These are phyloP conservation scores for Penaeus vannamei DNA, from an alignment of 1,140 invertebrate genomes.

Conservation along the genomic window DNA sequence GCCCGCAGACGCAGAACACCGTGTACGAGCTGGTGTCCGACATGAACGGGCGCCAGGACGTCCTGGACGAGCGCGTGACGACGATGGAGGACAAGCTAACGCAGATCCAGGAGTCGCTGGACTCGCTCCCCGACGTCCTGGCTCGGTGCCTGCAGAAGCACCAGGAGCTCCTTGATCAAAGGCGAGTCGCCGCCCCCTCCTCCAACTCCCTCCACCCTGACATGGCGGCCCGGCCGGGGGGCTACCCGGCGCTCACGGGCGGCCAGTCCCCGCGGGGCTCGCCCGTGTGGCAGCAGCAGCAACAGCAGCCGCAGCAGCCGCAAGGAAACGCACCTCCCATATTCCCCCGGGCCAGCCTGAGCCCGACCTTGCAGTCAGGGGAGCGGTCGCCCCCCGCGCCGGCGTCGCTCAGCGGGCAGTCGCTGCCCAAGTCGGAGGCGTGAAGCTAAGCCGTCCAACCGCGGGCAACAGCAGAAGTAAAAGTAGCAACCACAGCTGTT, in stretches of 20 bases:
- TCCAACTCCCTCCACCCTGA: conserved; percentile 68
- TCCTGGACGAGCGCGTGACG: conserved; percentile 88
- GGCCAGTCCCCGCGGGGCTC: conserved; percentile 60
- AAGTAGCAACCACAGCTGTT: conserved; percentile 52
- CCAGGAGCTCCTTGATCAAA: conserved; percentile 67
- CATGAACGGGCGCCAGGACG: conserved; percentile 92
- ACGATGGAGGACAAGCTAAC: conserved; percentile 90
- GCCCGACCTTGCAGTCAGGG: conserved; percentile 54
- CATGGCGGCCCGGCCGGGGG: conserved; percentile 65
- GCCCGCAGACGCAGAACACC: conserved; percentile 93
- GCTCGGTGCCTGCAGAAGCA: conserved; percentile 73
- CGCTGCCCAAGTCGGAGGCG: conserved; percentile 62
- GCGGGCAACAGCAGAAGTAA: conserved; percentile 64
- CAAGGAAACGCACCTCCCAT: conserved; percentile 57
- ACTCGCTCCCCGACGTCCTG: conserved; percentile 86
- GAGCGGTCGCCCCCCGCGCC: conserved; percentile 58
- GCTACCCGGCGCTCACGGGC: conserved; percentile 45
- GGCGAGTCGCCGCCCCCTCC: conserved; percentile 55
- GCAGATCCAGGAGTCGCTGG: conserved; percentile 83
- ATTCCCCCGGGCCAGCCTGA: conserved; percentile 60
- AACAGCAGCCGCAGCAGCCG: conserved; percentile 54
- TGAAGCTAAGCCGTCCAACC: conserved; percentile 64
- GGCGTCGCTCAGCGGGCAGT: conserved; percentile 50
- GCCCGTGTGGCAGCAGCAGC: conserved; percentile 64
- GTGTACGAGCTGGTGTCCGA: conserved; percentile 97